Base-by-base conservation (phyloP, 2,888 invertebrate species). In the Fragum sueziense region DNA sequence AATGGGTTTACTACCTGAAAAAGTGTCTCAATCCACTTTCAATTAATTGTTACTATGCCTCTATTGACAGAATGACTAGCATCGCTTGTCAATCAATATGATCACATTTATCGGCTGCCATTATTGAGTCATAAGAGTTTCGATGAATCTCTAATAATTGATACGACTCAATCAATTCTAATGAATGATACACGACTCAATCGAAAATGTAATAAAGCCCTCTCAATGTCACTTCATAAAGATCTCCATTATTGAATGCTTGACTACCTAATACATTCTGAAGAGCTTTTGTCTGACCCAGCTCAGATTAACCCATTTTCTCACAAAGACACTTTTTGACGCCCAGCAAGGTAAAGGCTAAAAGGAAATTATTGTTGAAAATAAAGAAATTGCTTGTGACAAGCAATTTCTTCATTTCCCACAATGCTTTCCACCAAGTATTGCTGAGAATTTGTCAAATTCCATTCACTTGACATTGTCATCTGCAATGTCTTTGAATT, bases 271-370 rank as follows among this genome's bases (percentile, higher is more conserved):
- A 41, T 41, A 65, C 22, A 65, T 37, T 65, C 65, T 65, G 37
- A 25, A 65, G 65, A 65, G 65, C 65, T 65, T 65, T 65, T 65
- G 65, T 65, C 41, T 65, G 41, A 41, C 65, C 65, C 41, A 41
- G 22, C 31, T 14, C 7, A 29, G 11, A 11, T 47, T 47, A 57
- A 57, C 57, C 14, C 57, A 22, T 2, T 57, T 14, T 25, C 57
- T 6, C 2, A 57, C 27, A 9, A 25, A n/a, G 14, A 17, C 25
- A 25, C 2, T 2, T 57, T 57, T 57, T 2, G 1, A 57, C 57
- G 14, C 17, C 3, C 1, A 14, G 20, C 22, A 22, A 22, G 25
- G 25, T 2, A 9, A 27, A 6, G 14, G 57, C 6, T n/a, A 20
- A 20, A 3, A 6, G n/a, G n/a, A 6, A 47, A 47, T 20, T 6